Evolutionary conservation across 2,888 invertebrate species (phyloP), one percentile per base, ranked within the genome.

Genomic region (Philereme vetulata): DNA sequence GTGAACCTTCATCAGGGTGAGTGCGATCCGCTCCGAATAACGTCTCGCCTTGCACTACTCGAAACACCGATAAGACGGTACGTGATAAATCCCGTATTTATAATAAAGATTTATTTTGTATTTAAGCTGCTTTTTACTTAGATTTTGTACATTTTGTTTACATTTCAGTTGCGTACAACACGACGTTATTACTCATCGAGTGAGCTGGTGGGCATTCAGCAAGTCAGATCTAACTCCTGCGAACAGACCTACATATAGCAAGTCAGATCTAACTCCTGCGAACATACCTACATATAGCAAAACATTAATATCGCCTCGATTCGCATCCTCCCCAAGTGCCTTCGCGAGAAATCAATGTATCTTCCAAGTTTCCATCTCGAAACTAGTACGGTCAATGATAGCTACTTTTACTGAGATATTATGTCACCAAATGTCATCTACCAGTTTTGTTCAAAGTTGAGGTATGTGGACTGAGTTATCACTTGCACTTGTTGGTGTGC

Each of bases 231-330:
- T 90, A 96, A 96, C 87, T 96, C 96, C 90, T 96, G 96, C 93
- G 96, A 96, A 93, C 96, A 96, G 91, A 96, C 96, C 82, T 96
- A 94, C 93, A 96, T 96, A n/a, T n/a, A 94, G 80, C 93, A 94
- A 85, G 92, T 95, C 88, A 94, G 96, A 78, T 96, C 96, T 90
- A 96, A 96, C 87, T 96, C 96, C 90, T 96, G 96, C 93, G 96
- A 96, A 93, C 96, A 96, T 91, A 96, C 96, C 82, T 96, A 94
- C 93, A 96, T 96, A 93, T 96, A 96, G 95, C 95, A 71, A 82
- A 75, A 64, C 49, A 68, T 72, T 60, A 74, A 62, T 68, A 72
- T 71, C 62, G 68, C 72, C 73, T 81, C 74, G 70, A 71, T 68
- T 58, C 40, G 62, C 58, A 75, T 77, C 60, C 53, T 64, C 82